Conservation (phyloP, 2,888 invertebrate species). For the Microplitis manilae region DNA sequence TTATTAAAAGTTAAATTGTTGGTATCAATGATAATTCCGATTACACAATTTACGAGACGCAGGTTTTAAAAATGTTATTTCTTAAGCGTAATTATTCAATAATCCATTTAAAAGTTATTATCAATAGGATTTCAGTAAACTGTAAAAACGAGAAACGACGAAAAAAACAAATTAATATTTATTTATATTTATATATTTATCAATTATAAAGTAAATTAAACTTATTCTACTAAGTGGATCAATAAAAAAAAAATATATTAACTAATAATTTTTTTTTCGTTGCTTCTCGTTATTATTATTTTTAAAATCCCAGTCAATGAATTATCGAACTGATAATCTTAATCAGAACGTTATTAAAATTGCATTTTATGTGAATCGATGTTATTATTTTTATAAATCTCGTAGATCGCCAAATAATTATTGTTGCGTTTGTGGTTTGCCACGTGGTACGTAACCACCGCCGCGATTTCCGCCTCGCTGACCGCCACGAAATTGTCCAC, state of each 20-base stretch:
- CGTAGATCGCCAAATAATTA: constrained; percentile 48
- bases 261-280: background rate
- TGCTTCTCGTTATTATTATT: background rate
- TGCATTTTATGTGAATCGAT: constrained; percentile 8
- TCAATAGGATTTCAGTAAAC: background rate
- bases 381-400: background rate
- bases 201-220: background rate
- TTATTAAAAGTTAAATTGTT: background rate
- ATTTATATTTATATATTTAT: background rate
- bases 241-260: background rate
- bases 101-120: background rate
- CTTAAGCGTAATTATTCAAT: constrained; percentile 10
- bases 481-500: constrained; percentile 64
- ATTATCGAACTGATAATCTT: constrained; percentile 5
- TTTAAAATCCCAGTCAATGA: background rate
- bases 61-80: background rate
- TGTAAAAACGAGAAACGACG: background rate
- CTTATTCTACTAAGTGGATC: background rate
- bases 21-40: background rate
- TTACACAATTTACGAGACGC: constrained; percentile 9
- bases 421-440: constrained; percentile 65
- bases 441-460: constrained; percentile 62
- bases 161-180: constrained; percentile 1
- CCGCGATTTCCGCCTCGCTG: constrained; percentile 70
- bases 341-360: constrained; percentile 22